These are phyloP conservation scores for Bactericera cockerelli DNA, from an alignment of 1,140 invertebrate genomes.

Conservation along the genomic window DNA sequence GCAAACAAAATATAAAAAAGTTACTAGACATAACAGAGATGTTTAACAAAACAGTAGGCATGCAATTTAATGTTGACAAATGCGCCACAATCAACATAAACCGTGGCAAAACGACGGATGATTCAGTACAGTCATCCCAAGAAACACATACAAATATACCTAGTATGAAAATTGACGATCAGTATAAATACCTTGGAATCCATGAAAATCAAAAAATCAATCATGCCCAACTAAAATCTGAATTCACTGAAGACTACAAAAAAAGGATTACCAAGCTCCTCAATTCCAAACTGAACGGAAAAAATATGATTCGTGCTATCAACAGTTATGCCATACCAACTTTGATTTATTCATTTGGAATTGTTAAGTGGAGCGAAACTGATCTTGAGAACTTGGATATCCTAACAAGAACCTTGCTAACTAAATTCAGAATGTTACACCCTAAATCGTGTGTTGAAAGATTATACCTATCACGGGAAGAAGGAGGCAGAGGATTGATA, in stretches of 20 bases:
- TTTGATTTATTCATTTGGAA: slow-evolving; percentile 4
- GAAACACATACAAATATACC: not conserved
- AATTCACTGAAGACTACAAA: not conserved
- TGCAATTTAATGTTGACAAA: not conserved
- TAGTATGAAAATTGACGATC: not conserved
- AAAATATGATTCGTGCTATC: not conserved
- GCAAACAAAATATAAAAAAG: not conserved
- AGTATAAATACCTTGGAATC: not conserved
- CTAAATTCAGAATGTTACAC: slow-evolving; percentile 7
- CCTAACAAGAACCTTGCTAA: not conserved
- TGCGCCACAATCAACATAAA: not conserved
- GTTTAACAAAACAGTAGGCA: not conserved
- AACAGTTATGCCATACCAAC: not conserved
- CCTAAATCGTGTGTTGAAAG: not conserved
- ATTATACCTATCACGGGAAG: not conserved
- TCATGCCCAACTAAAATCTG: not conserved
- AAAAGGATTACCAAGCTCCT: not conserved
- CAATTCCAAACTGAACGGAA: not conserved
- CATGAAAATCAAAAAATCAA: not conserved
- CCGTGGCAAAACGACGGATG: not conserved
- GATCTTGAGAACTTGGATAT: slow-evolving; percentile 6
- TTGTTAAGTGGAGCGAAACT: not conserved
- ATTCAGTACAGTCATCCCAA: too few relatives aligned
- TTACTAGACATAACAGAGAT: not conserved
- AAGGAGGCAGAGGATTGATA: not conserved